Evolutionary conservation across 2,797 vertebrate genomes (phyloP).

Genomic region (Cryptoblepharus egeriae): DNA sequence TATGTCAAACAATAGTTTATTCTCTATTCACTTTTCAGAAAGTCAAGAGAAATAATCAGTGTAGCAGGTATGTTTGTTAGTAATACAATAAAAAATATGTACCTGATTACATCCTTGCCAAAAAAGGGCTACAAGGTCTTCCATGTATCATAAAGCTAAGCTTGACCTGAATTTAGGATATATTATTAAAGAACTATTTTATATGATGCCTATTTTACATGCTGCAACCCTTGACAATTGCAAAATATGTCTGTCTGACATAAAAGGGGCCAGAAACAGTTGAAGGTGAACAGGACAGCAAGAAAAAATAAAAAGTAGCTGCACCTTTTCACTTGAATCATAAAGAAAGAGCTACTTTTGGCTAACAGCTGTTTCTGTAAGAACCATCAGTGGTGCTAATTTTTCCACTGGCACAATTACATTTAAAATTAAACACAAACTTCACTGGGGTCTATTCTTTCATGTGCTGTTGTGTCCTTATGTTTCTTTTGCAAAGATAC

Average conservation of each 20-base stretch:
- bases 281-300: constrained; percentile 44
- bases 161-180: constrained; percentile 10
- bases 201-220: constrained; percentile 26
- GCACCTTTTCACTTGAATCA: constrained; percentile 55
- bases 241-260: constrained; percentile 46
- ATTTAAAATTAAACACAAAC: constrained; percentile 68
- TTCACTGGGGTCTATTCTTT: constrained; percentile 18
- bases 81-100: neutral
- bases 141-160: neutral
- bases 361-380: constrained; percentile 68
- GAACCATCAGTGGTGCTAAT: constrained; percentile 53
- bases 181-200: neutral
- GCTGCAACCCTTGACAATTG: constrained; percentile 9
- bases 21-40: neutral
- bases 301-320: constrained; percentile 66
- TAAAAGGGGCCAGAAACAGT: constrained; percentile 16
- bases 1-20: neutral
- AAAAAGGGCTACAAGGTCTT: neutral
- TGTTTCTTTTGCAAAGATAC: constrained; percentile 47
- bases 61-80: neutral
- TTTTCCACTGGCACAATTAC: constrained; percentile 58
- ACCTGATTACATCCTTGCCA: neutral
- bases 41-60: neutral
- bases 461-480: constrained; percentile 10
- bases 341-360: constrained; percentile 51